These are phyloP conservation scores for Aleiodes sp. DNA, from an alignment of 1,140 invertebrate species.

Conservation along the genomic window DNA sequence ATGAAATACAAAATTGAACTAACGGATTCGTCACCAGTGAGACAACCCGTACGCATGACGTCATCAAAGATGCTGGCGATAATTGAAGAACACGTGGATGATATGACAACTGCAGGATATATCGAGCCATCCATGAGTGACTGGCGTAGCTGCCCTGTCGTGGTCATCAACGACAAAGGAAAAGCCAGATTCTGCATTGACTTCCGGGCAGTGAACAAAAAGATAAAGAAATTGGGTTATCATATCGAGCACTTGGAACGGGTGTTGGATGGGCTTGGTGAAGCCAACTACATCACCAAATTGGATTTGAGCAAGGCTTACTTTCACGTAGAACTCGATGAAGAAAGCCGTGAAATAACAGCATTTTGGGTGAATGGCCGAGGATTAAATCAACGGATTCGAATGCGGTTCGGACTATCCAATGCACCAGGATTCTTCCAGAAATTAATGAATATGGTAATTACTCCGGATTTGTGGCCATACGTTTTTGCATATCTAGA, in stretches of 20 bases:
- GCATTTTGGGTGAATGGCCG: conserved; percentile 32
- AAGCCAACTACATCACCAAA: neutral
- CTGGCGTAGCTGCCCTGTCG: neutral
- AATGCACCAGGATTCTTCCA: conserved; percentile 49
- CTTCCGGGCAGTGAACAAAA: neutral
- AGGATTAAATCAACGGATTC: conserved; percentile 46
- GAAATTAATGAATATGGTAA: conserved; percentile 40
- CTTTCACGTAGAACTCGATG: neutral
- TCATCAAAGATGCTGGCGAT: neutral
- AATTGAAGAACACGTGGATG: neutral
- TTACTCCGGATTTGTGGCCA: conserved; percentile 15
- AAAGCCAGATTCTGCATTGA: neutral
- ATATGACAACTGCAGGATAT: neutral
- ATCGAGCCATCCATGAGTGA: neutral
- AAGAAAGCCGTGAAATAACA: neutral
- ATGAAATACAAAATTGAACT: neutral
- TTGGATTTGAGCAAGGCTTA: conserved; percentile 4
- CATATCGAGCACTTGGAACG: neutral
- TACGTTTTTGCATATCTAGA: conserved; percentile 33
- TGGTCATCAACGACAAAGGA: neutral
- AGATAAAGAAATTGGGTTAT: neutral
- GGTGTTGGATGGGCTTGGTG: neutral
- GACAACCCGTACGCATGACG: neutral
- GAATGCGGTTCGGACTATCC: conserved; percentile 52
- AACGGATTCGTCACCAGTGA: neutral